Evolutionary conservation across 1,140 invertebrate genomes (phyloP).

Genomic region (Zophobas morio): DNA sequence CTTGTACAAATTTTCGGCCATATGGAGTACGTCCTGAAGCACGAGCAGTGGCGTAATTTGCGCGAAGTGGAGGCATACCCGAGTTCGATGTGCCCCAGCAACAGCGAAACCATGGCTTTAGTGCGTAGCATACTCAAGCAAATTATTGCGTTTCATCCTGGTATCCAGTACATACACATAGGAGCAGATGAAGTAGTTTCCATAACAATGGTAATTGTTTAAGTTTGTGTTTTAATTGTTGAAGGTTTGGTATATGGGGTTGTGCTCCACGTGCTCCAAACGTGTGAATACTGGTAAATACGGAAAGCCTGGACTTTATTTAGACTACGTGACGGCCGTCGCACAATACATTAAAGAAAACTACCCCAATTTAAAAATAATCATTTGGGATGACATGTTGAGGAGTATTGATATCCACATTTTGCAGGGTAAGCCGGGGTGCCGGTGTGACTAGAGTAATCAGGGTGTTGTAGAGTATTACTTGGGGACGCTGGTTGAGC

Average conservation of each 20-base stretch:
- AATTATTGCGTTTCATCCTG: constrained; percentile 73
- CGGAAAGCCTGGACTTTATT: constrained; percentile 72
- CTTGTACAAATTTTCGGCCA: constrained; percentile 97
- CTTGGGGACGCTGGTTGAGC: constrained; percentile 80
- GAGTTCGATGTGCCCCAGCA: constrained; percentile 87
- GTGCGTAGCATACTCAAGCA: constrained; percentile 88
- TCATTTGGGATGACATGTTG: constrained; percentile 97
- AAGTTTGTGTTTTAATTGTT: constrained; percentile 2
- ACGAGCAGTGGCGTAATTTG: constrained; percentile 81
- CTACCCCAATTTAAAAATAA: constrained; percentile 78
- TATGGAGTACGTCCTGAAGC: constrained; percentile 90
- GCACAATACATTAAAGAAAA: constrained; percentile 76
- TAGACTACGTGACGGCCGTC: constrained; percentile 79
- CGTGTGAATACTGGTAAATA: constrained; percentile 55
- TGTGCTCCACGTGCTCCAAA: constrained; percentile 57
- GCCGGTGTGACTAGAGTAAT: no score
- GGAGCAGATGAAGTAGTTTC: constrained; percentile 83
- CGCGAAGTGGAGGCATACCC: constrained; percentile 84
- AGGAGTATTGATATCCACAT: constrained; percentile 72
- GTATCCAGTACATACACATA: constrained; percentile 82
- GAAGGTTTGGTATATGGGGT: constrained; percentile 62
- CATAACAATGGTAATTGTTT: not conserved
- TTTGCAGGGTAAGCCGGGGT: constrained; percentile 55
- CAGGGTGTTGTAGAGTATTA: constrained; percentile 56
- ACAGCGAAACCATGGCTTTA: constrained; percentile 78